These are phyloP conservation scores for Dryas iulia DNA, from an alignment of 1,140 invertebrate genomes.

Conservation along the genomic window DNA sequence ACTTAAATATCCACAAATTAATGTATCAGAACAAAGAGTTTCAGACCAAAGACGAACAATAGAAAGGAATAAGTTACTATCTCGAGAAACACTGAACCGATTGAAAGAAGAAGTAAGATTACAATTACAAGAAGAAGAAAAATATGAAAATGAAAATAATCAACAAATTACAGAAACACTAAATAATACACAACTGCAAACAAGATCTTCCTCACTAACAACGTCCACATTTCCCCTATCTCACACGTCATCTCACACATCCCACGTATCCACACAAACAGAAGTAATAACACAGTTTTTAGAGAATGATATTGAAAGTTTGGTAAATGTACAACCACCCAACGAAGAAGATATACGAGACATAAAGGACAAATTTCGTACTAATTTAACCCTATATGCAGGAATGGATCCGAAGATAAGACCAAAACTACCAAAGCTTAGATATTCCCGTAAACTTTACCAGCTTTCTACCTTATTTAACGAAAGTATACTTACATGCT, in stretches of 20 bases:
- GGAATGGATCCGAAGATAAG: too few species aligned
- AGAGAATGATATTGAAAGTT: not conserved
- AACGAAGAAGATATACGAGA: not conserved
- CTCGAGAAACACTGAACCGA: not conserved
- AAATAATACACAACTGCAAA: not conserved
- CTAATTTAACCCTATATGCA: too few species aligned
- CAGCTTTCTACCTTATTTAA: too few species aligned
- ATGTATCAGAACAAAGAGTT: slow-evolving; percentile 23
- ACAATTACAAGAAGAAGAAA: not conserved
- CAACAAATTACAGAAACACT: not conserved
- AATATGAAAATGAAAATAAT: too few species aligned
- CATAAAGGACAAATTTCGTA: too few species aligned
- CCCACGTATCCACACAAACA: not conserved
- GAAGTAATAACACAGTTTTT: not conserved
- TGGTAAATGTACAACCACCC: not conserved
- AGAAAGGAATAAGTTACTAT: slow-evolving; percentile 22
- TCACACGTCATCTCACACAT: not conserved
- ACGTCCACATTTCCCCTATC: not conserved
- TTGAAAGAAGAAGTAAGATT: not conserved
- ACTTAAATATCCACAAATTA: slow-evolving; percentile 17
- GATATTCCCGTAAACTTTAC: too few species aligned
- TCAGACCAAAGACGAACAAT: slow-evolving; percentile 33
- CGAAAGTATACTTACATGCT: too few species aligned
- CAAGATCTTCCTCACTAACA: not conserved
- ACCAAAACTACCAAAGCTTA: too few species aligned